Evolutionary conservation across 2,113 vertebrate genomes (phyloP).

Genomic region (Fulmarus glacialis): DNA sequence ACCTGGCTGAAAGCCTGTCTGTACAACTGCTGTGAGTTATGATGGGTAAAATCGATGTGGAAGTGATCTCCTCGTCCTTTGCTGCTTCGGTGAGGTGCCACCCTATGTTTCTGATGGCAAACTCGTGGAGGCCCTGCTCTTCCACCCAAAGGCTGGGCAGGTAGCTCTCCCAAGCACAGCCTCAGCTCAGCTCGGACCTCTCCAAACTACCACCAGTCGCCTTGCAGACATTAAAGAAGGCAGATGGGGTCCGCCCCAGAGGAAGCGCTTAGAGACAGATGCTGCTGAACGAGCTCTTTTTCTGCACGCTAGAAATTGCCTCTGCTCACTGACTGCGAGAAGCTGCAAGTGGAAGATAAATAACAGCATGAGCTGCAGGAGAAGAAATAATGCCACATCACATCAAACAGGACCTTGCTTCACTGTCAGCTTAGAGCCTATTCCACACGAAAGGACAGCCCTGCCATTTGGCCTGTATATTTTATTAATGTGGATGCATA

Average conservation of each 20-base stretch:
- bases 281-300: background rate
- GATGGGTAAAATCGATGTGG: background rate
- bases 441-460: background rate
- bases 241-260: background rate
- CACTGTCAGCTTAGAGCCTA: background rate
- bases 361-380: background rate
- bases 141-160: background rate
- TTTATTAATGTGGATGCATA: background rate
- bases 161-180: background rate
- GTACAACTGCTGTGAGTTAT: background rate
- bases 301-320: background rate
- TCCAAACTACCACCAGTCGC: rapidly evolving
- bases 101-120: background rate
- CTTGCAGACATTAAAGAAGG: background rate
- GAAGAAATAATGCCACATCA: background rate
- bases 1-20: background rate
- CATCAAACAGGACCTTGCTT: background rate
- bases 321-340: background rate
- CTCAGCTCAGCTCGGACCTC: background rate
- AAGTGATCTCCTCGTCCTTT: background rate
- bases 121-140: rapidly evolving
- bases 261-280: background rate
- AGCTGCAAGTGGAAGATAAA: constrained; percentile 36
- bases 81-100: background rate
- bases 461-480: background rate